These are phyloP conservation scores for Chionodraco myersi DNA, from an alignment of 2,113 vertebrate species.

Conservation along the genomic window DNA sequence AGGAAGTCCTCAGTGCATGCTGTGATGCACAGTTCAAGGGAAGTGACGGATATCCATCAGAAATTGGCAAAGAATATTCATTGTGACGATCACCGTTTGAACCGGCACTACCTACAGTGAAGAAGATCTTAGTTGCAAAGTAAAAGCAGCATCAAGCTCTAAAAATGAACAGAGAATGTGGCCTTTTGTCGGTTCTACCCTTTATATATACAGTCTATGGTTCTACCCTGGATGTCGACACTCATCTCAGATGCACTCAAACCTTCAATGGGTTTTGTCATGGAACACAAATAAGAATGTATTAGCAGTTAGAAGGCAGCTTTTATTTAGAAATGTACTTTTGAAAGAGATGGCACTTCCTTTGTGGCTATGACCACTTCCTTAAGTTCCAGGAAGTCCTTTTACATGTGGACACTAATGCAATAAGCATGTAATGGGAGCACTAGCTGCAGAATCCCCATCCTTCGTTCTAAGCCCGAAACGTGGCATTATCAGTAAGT, in stretches of 20 bases:
- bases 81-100: not conserved
- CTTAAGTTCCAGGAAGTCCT: too few relatives aligned
- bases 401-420: too few relatives aligned
- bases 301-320: too few relatives aligned
- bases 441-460: too few relatives aligned
- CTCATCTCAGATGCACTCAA: slow-evolving; percentile 23
- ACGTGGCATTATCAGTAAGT: too few relatives aligned
- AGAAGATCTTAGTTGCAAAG: not conserved
- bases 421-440: too few relatives aligned
- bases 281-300: too few relatives aligned
- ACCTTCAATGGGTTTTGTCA: not conserved
- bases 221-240: slow-evolving; percentile 5
- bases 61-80: not conserved
- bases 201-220: too few relatives aligned
- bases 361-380: too few relatives aligned
- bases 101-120: not conserved
- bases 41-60: not conserved
- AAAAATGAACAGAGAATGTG: not conserved
- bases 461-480: too few relatives aligned
- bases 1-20: not conserved
- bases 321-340: too few relatives aligned
- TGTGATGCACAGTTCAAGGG: not conserved
- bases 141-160: not conserved
- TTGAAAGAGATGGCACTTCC: too few relatives aligned
- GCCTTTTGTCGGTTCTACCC: slow-evolving; percentile 27